Base-by-base conservation (phyloP, 2,888 invertebrate species). In the Abrostola triplasia region DNA sequence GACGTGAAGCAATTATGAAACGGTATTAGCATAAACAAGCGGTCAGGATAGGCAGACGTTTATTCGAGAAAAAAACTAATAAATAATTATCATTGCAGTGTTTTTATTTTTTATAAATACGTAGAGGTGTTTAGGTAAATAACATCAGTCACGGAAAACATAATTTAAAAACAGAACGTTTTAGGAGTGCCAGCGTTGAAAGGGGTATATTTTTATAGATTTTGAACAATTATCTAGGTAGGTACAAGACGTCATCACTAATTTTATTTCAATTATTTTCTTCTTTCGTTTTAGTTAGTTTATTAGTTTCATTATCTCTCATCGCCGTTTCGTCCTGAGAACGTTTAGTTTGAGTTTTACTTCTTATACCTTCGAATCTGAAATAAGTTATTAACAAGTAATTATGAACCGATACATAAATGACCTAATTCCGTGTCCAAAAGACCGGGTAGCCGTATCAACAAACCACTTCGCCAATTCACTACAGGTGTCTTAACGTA, bases 291-390 rank as follows among this genome's bases (percentile, higher is more conserved):
- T n/a, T n/a, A n/a, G n/a, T 48, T 65, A 67, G 40, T 79, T 77
- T 35, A 68, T 66, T n/a, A 36, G 59, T 65, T 41, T 77, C 36
- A 10, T 86, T 67, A 83, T 69, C 62, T 80, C 73, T 79, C 88
- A 90, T 88, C 35, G 92, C 90, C 77, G 91, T 92, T 74, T 93
- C 92, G 5, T 81, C 84, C 24, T 84, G 64, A 1, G 81, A 51
- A 6, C 94, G 89, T 79, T 86, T 90, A 52, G n/a, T 83, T 41
- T 73, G 40, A 10, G 89, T 91, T 79, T 88, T 92, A 64, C 89
- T 87, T 57, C 79, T 80, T 52, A 92, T 71, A 13, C 85, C 85
- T 76, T 92, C 82, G 71, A 93, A 94, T 84, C 94, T 94, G 82
- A 55, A 86, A 84, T 56, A 2, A 36, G 52, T 54, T 59, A 50